Evolutionary conservation across 2,888 invertebrate species (phyloP), one percentile per base, ranked within the genome.

Genomic region (Drosophila kuntzei): DNA sequence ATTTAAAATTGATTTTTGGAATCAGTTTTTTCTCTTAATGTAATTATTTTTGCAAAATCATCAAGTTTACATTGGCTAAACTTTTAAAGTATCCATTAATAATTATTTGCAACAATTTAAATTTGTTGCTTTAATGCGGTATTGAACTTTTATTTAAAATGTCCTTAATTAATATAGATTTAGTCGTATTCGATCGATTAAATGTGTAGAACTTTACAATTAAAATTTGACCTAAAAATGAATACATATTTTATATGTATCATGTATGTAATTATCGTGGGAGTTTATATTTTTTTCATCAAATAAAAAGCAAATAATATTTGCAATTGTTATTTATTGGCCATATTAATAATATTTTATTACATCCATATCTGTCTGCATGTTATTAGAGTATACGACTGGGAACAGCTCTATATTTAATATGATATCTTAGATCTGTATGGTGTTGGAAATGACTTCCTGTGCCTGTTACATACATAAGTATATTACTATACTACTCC

Each of bases 211-310:
- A n/a, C n/a, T n/a, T n/a, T n/a, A n/a, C n/a, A 27, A 27, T 27
- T 27, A 9, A 27, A 9, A 27, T 27, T 8, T 27, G 27, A 27
- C 27, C 27, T 9, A 27, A 7, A 27, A 27, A 27, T 27, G 27
- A 8, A 9, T 1, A 27, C 25, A 25, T 25, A 6, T 25, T 1
- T 27, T 12, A 25, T 4, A 20, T 44, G 8, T 22, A 43, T 12
- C 47, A 46, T 7, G 34, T 53, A 46, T 7, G 34, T 25, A 27
- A 22, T 32, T 44, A 39, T 16, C 11, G 34, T 9, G 14, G 18
- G 14, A 51, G 44, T 55, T 66, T 27, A 37, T 37, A 43, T 32
- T 44, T 25, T 44, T 51, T 29, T 32, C 39, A 46, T 18, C 34
- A 11, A 32, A 27, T 9, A n/a, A 9, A 4, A n/a, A 22, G 20